phyloP scores from a whole-genome alignment of 2,888 invertebrate species.

The Ceraclea dissimilis region DNA sequence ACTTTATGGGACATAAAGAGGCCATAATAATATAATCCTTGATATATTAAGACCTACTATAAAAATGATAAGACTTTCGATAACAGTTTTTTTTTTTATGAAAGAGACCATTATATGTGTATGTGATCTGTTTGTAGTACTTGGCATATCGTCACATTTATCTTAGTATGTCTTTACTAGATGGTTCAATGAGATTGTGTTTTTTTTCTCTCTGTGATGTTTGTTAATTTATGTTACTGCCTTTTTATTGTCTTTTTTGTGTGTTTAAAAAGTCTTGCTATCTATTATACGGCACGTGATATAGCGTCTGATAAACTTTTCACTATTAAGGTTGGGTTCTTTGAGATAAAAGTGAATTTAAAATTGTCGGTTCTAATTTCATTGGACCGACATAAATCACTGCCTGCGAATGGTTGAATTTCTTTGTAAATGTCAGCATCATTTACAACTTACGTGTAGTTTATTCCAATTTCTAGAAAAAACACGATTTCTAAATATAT shows the following conservation, averaged over 20 bases:
- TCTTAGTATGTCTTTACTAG: too few species aligned
- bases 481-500: too few species aligned
- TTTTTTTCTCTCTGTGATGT: neutral
- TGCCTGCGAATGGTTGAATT: neutral
- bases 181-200: neutral
- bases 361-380: neutral
- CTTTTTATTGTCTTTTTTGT: slow-evolving; percentile 1
- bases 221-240: slow-evolving; percentile 1
- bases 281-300: neutral
- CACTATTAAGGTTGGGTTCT: neutral
- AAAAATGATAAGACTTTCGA: neutral
- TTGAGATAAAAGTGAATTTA: neutral
- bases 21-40: neutral
- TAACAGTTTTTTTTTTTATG: too few species aligned
- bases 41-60: neutral
- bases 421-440: too few species aligned
- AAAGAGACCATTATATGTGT: too few species aligned
- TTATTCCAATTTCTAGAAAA: too few species aligned
- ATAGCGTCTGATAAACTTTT: too few species aligned
- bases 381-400: neutral
- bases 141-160: too few species aligned
- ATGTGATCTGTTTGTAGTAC: too few species aligned
- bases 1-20: too few species aligned
- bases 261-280: too few species aligned
- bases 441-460: too few species aligned